Evolutionary conservation across 2,888 invertebrate species (phyloP).

Genomic region (Ectropis crepuscularia): DNA sequence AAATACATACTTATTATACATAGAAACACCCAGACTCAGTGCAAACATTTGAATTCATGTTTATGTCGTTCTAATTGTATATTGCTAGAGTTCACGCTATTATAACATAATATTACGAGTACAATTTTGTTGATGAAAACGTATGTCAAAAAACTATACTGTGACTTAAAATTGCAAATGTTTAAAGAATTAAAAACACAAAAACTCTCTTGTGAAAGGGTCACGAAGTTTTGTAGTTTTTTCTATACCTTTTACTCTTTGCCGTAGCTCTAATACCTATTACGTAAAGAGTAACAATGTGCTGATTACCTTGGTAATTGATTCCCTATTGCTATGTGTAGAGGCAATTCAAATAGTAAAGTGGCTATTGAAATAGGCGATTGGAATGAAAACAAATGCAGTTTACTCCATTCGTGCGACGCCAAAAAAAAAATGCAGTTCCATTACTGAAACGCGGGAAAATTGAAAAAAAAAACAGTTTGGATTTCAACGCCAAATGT

Average conservation of each 20-base stretch:
- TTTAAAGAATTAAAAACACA: no score
- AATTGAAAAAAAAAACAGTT: not conserved
- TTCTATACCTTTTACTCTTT: not conserved
- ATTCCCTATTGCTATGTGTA: constrained; percentile 28
- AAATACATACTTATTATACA: no score
- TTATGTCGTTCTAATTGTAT: no score
- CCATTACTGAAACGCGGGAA: constrained; percentile 5
- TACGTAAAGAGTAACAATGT: constrained; percentile 1
- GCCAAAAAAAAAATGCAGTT: not conserved
- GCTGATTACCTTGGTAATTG: constrained; percentile 43
- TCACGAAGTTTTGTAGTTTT: not conserved
- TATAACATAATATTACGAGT: no score
- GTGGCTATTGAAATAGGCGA: constrained; percentile 8
- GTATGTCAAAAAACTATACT: no score
- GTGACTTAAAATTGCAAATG: no score
- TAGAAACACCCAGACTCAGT: no score
- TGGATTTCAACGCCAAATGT: not conserved
- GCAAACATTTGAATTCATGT: no score
- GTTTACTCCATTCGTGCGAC: not conserved
- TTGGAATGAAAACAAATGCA: constrained; percentile 17
- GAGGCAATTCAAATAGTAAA: not conserved
- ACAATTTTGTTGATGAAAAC: no score
- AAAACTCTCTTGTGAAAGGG: no score
- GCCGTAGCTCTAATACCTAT: not conserved
- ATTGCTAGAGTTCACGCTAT: no score